phyloP scores from a whole-genome alignment of 35 echinoderm and acorn worm genomes.

The Anneissia japonica region DNA sequence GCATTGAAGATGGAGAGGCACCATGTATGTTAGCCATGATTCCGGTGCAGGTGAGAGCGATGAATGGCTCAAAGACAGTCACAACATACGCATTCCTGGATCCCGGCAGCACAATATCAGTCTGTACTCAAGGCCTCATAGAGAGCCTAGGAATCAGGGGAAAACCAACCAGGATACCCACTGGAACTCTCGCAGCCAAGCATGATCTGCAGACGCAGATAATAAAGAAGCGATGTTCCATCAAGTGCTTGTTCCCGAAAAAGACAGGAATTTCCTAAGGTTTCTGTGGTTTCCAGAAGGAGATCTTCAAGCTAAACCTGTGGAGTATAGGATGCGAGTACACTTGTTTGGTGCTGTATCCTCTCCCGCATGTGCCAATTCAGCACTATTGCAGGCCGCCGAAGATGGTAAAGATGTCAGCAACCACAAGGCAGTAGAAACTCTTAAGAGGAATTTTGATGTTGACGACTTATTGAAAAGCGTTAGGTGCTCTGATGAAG shows the following conservation, averaged over 20 bases:
- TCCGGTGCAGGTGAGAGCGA: too few relatives aligned
- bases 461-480: background rate
- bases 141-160: background rate
- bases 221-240: background rate
- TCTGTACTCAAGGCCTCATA: too few relatives aligned
- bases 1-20: too few relatives aligned
- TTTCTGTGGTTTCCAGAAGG: background rate
- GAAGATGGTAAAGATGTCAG: background rate
- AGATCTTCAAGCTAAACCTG: background rate
- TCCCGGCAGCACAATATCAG: too few relatives aligned
- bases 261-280: background rate
- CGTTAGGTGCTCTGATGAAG: background rate
- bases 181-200: background rate
- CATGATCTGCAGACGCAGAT: too few relatives aligned
- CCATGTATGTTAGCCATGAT: too few relatives aligned
- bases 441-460: background rate
- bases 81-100: too few relatives aligned
- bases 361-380: background rate
- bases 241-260: background rate
- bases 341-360: constrained; percentile 21
- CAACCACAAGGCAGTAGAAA: background rate
- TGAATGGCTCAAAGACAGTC: too few relatives aligned
- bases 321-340: constrained; percentile 19
- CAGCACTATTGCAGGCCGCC: background rate
- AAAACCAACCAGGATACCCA: background rate